Percentiles rank a stretch among this genome's conserved stretches.
Conservation (phyloP, 2,797 vertebrate species). For the Lagocephalus sceleratus region DNA sequence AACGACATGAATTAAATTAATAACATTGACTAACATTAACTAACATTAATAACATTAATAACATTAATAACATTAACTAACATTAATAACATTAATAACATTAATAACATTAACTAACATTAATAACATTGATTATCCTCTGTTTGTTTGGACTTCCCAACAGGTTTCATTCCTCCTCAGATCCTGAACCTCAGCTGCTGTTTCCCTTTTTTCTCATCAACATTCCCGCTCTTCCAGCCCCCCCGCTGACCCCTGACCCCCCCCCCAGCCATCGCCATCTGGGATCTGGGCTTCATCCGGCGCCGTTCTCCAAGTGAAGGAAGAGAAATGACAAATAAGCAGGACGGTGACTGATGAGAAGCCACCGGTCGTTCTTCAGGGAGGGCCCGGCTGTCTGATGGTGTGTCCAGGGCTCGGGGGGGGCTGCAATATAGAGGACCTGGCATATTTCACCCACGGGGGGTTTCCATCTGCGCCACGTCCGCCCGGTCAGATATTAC, state of each 20-base stretch:
- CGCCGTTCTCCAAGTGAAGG: constrained; percentile 3
- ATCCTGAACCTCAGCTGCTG: background rate
- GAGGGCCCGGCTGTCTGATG: constrained; percentile 9
- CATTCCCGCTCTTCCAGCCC: background rate
- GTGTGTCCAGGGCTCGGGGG: constrained; percentile 18
- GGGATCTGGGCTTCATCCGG: background rate
- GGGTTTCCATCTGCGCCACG: constrained; percentile 58
- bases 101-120: too few species aligned
- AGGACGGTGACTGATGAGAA: constrained; percentile 31
- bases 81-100: too few species aligned
- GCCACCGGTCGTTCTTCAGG: constrained; percentile 13
- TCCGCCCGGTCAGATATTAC: constrained; percentile 62
- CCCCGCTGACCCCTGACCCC: constrained; percentile 27
- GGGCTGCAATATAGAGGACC: constrained; percentile 53
- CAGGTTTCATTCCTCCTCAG: too few species aligned
- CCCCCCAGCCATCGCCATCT: constrained; percentile 22
- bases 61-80: too few species aligned
- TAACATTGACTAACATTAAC: too few species aligned
- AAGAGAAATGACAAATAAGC: constrained; percentile 13
- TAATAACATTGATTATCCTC: too few species aligned
- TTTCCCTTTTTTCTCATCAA: background rate
- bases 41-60: too few species aligned
- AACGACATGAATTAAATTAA: too few species aligned
- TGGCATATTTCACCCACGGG: constrained; percentile 53
- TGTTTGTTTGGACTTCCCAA: too few species aligned